These are phyloP conservation scores for Phalacrocorax carbo DNA, from an alignment of 2,113 vertebrate genomes.

Conservation along the genomic window DNA sequence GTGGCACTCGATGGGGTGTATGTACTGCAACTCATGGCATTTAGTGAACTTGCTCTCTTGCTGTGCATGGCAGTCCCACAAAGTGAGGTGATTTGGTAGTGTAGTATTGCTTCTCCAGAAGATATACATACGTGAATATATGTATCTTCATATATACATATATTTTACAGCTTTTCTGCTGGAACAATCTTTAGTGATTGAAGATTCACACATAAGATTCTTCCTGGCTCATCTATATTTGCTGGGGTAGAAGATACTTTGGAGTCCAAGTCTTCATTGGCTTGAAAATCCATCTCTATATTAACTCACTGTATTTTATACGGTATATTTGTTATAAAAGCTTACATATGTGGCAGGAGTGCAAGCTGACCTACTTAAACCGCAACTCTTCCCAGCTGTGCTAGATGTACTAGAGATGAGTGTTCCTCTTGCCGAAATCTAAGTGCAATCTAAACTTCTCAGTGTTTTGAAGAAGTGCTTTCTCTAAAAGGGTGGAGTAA, in stretches of 20 bases:
- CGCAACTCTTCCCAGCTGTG: not conserved
- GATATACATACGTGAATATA: too few relatives aligned
- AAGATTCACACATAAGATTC: not conserved
- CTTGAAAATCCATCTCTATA: not conserved
- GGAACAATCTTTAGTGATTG: not conserved
- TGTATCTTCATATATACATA: not conserved
- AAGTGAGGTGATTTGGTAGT: not conserved
- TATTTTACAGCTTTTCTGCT: not conserved
- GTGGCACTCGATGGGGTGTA: not conserved
- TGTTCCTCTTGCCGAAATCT: not conserved
- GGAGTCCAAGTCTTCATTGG: not conserved
- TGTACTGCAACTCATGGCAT: not conserved
- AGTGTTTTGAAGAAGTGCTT: not conserved
- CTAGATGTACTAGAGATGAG: not conserved
- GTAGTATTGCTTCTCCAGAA: not conserved
- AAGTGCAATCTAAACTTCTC: not conserved
- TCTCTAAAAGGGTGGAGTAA: not conserved
- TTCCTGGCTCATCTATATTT: not conserved
- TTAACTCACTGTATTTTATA: not conserved
- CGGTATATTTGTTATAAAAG: not conserved
- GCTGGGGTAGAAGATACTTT: not conserved
- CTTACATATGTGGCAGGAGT: not conserved
- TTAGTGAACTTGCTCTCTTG: not conserved
- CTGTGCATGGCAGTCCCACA: not conserved
- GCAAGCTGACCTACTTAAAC: conserved; percentile 2